phyloP scores from a whole-genome alignment of 2,888 invertebrate genomes.

The Diaphora mendica region DNA sequence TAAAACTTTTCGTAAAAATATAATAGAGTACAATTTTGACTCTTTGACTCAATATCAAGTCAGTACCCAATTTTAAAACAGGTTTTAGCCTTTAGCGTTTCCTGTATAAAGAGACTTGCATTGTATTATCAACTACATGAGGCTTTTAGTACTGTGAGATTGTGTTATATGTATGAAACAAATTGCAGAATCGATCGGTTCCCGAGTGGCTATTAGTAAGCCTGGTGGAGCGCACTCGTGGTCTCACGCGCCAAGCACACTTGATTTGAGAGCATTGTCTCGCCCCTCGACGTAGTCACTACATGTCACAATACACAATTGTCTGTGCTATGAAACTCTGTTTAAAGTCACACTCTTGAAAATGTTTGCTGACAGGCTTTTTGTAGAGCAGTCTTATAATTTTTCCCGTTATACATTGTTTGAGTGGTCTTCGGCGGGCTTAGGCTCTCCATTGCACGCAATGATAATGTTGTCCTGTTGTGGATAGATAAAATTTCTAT shows the following conservation, averaged over 20 bases:
- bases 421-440: not conserved
- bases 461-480: not conserved
- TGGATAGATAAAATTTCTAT: not conserved
- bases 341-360: constrained; percentile 45
- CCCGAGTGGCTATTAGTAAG: constrained; percentile 69
- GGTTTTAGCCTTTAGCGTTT: too few relatives aligned
- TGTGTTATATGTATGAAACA: constrained; percentile 25
- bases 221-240: constrained; percentile 58
- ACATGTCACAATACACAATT: constrained; percentile 59
- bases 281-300: constrained; percentile 51
- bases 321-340: constrained; percentile 52
- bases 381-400: constrained; percentile 41
- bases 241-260: constrained; percentile 62
- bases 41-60: too few relatives aligned
- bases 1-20: not conserved
- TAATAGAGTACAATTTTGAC: not conserved
- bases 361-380: constrained; percentile 44
- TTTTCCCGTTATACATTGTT: constrained; percentile 9
- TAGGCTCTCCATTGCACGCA: too few relatives aligned
- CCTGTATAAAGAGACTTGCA: not conserved
- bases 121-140: not conserved
- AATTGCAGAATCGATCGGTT: constrained; percentile 57
- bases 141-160: constrained; percentile 2
- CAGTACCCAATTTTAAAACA: too few relatives aligned
- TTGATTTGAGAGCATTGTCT: constrained; percentile 61